Percentiles rank a stretch among this genome's conserved stretches.
phyloP scores from a whole-genome alignment of 2,888 invertebrate species.

The Callyntrura guangdongensis region DNA sequence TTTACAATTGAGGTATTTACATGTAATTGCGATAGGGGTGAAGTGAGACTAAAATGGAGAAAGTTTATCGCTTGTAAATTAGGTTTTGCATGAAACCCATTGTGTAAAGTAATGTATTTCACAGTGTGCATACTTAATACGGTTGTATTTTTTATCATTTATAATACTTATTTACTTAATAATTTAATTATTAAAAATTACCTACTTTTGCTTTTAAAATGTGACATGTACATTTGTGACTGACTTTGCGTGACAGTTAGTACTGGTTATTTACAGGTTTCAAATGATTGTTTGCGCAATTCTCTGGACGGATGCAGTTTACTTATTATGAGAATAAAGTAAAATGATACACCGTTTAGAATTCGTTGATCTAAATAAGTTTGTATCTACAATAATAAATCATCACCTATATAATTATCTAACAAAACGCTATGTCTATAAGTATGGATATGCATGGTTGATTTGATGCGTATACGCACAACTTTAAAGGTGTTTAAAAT shows the following conservation, averaged over 20 bases:
- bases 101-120: too few species aligned
- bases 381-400: background rate
- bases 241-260: slow-evolving; percentile 9
- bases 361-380: background rate
- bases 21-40: too few species aligned
- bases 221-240: background rate
- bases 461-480: too few species aligned
- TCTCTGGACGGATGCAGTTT: slow-evolving; percentile 71
- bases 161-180: background rate
- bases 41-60: too few species aligned
- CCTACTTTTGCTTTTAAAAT: background rate
- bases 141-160: too few species aligned
- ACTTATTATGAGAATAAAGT: slow-evolving; percentile 31
- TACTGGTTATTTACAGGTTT: slow-evolving; percentile 53
- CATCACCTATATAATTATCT: background rate
- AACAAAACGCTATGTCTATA: background rate
- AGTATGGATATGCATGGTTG: background rate
- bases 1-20: too few species aligned
- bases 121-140: too few species aligned
- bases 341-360: slow-evolving; percentile 36
- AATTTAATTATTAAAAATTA: slow-evolving; percentile 20
- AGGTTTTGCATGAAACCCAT: too few species aligned
- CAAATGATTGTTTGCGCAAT: slow-evolving; percentile 70
- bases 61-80: too few species aligned
- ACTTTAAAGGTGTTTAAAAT: background rate